Base-by-base conservation (phyloP, 2,113 vertebrate species). In the Notechis scutatus region DNA sequence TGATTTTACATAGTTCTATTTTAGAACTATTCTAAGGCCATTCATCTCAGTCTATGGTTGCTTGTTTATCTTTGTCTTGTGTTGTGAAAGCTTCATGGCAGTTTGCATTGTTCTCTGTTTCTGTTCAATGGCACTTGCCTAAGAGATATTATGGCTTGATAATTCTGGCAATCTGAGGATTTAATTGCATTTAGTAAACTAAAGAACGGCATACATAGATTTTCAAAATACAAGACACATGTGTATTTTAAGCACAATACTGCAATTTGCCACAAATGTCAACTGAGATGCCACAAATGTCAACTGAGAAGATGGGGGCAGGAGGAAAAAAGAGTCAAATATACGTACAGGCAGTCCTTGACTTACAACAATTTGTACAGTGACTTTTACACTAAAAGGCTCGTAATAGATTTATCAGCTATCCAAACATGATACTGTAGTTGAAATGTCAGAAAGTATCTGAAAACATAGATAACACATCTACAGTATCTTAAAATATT, bases 261-360 rank as follows among this genome's bases (percentile, higher is more conserved):
- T 81, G 34, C 34, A 42, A 42, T 21, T 18, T 42, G 34, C 74
- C 18, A 81, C 74, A 81, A 81, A 81, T 39, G 74, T 39, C 69
- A 81, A 39, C 69, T 61, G 57, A 5, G 11, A 39, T 42, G 34
- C 74, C 18, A 81, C 74, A 81, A 81, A 81, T 39, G 74, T 39
- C 69, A 81, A 39, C 69, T 61, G 57, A 88, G 87, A 26, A 52
- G 45, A 9, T 18, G n/a, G 64, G 50, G 45, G 0, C 5, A 45
- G 88, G 91, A 81, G 88, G 94, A 26, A 26, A 95, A 95, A 34
- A 96, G 94, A 93, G 39, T 26, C 55, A 52, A 94, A 94, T 21
- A 50, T 45, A 91, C 21, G 1, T 69, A 69, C 29, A 69, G 29
- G 12, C 29, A 69, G 29, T 69, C 29, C 64, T 69, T 15, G 12